phyloP scores from a whole-genome alignment of 2,797 vertebrate genomes.

The Phoeniculus purpureus region DNA sequence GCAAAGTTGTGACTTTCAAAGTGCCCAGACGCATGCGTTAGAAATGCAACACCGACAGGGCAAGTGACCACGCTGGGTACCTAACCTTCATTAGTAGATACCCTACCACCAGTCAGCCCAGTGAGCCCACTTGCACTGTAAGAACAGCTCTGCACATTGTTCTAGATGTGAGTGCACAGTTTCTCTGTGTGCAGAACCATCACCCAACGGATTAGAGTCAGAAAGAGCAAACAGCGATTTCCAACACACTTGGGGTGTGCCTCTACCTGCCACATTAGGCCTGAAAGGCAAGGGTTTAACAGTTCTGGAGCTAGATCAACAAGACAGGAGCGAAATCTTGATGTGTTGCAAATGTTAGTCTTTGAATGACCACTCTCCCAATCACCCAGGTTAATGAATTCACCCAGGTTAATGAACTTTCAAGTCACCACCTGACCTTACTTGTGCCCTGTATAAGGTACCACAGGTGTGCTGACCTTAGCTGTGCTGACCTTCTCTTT shows the following conservation, averaged over 20 bases:
- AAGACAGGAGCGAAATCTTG: constrained; percentile 49
- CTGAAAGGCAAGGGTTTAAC: background rate
- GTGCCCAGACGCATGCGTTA: background rate
- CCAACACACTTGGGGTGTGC: background rate
- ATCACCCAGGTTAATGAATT: constrained; percentile 78
- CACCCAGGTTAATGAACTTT: constrained; percentile 69
- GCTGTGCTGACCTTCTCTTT: constrained; percentile 83
- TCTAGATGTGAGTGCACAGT: background rate
- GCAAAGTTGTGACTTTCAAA: background rate
- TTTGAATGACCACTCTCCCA: constrained; percentile 70
- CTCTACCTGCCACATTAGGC: background rate
- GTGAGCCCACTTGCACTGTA: background rate
- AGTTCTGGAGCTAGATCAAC: constrained; percentile 34
- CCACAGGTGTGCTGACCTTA: constrained; percentile 81
- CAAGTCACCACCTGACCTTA: constrained; percentile 89
- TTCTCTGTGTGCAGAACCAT: background rate
- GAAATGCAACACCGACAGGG: background rate
- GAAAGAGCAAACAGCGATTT: constrained; percentile 1
- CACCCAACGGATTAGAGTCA: constrained; percentile 19
- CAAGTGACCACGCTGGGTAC: background rate
- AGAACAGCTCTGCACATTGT: background rate
- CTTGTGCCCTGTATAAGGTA: constrained; percentile 86
- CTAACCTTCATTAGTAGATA: background rate
- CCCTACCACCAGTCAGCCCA: background rate
- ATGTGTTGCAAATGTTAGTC: constrained; percentile 77